Percentiles rank a stretch among this genome's conserved stretches.
Evolutionary conservation across 2,113 vertebrate species (phyloP).

Genomic region (Gobius niger): DNA sequence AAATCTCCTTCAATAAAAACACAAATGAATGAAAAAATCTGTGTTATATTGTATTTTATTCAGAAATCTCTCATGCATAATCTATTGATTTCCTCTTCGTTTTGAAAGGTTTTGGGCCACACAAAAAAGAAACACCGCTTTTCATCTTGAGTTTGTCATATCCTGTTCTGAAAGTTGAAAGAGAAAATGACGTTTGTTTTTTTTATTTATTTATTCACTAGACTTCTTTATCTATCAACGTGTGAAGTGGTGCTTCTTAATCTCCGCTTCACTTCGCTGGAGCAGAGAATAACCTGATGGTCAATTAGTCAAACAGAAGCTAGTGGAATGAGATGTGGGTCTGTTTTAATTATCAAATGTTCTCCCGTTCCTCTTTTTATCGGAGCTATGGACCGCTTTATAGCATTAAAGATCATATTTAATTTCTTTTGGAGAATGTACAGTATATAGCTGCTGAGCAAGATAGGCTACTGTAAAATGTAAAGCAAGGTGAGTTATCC

Average conservation of each 20-base stretch:
- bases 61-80: background rate
- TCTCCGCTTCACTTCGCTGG: constrained; percentile 6
- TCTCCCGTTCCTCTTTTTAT: no score
- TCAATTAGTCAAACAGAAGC: constrained; percentile 46
- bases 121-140: background rate
- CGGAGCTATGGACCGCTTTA: no score
- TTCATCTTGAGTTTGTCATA: constrained; percentile 1
- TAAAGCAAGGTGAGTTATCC: no score
- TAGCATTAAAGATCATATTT: no score
- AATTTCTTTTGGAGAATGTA: no score
- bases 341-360: constrained; percentile 31
- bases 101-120: background rate
- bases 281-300: constrained; percentile 36
- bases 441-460: no score
- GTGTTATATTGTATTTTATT: background rate
- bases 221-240: background rate
- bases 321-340: constrained; percentile 48
- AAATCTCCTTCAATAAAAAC: background rate
- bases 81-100: background rate
- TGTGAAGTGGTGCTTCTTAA: background rate
- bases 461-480: no score
- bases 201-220: background rate
- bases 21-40: background rate
- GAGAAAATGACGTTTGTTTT: background rate
- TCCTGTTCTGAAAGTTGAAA: background rate